phyloP scores from a whole-genome alignment of 92 coral and sea anemone genomes.

The Diadumene lineata region DNA sequence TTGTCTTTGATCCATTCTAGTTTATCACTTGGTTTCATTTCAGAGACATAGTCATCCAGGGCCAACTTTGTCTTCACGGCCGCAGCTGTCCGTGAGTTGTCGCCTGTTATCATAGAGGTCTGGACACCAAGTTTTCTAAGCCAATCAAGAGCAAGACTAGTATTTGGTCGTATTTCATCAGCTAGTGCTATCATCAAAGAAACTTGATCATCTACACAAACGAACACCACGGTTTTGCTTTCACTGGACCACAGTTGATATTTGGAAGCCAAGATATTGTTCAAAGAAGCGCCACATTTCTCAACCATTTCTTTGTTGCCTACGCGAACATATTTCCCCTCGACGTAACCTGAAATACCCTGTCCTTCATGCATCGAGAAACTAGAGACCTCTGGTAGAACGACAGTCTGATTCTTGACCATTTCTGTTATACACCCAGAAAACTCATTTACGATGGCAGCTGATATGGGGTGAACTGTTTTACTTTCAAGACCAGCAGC shows the following conservation, averaged over 20 bases:
- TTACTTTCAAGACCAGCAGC: constrained; percentile 98
- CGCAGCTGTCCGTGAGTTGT: constrained; percentile 91
- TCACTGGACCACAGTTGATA: constrained; percentile 74
- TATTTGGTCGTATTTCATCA: constrained; percentile 83
- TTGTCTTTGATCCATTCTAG: constrained; percentile 78
- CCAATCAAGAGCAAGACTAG: constrained; percentile 70
- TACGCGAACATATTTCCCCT: constrained; percentile 72
- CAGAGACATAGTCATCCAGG: constrained; percentile 86
- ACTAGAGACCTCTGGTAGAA: constrained; percentile 80
- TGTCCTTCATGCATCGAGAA: constrained; percentile 88
- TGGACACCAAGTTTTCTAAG: constrained; percentile 78
- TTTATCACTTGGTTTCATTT: constrained; percentile 96
- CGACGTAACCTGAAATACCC: constrained; percentile 84
- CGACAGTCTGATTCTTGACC: constrained; percentile 49
- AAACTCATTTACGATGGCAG: constrained; percentile 92
- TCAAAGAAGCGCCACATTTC: constrained; percentile 42
- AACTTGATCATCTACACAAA: constrained; percentile 71
- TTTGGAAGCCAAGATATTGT: constrained; percentile 49
- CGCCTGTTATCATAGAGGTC: constrained; percentile 97
- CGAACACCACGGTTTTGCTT: constrained; percentile 95
- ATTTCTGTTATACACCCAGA: constrained; percentile 90
- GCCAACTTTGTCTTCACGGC: constrained; percentile 82
- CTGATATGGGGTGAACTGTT: constrained; percentile 94
- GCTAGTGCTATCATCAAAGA: constrained; percentile 95
- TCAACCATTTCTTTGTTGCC: constrained; percentile 78